Evolutionary conservation across 2,888 invertebrate genomes (phyloP), one percentile per base, ranked within the genome.

Genomic region (Ryuthela nishihirai): DNA sequence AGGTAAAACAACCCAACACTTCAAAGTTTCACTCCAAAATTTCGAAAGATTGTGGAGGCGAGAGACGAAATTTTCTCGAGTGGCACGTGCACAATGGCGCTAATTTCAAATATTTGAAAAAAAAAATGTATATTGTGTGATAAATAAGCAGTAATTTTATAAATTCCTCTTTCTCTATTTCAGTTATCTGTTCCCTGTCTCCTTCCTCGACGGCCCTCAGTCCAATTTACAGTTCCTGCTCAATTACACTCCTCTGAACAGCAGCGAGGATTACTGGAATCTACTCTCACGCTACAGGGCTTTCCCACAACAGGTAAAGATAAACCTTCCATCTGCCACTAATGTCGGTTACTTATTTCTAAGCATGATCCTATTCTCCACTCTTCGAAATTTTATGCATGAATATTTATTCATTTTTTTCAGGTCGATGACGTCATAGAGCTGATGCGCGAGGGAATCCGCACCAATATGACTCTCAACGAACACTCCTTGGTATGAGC

Each of bases 301-400:
- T 5, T 56, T 71, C 15, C 70, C 72, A 0, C 46, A 53, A 25
- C 71, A 72, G 68, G 71, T 72, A 55, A 18, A 32, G 15, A 4
- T 29, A 1, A 29, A n/a, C n/a, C n/a, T n/a, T n/a, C n/a, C n/a
- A n/a, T n/a, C n/a, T n/a, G n/a, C n/a, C n/a, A n/a, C 5, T n/a
- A 32, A n/a, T 3, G 12, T 3, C 34, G 5, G 15, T 32, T 32
- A 32, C 34, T 3, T 3, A 7, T 10, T 9, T 29, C 17, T 3
- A 10, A 2, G 15, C 3, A 38, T 12, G 18, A 38, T 12, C 18
- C 2, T 12, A 4, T 17, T 2, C 10, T 15, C 10, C 9, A 36
- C 5, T n/a, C 10, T 15, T 18, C 23, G 20, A 7, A 1, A 9
- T 9, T 24, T 40, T 21, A 9, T 3, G 10, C 23, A 21, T n/a